Evolutionary conservation across 2,888 invertebrate genomes (phyloP).

Genomic region (Belgica antarctica): DNA sequence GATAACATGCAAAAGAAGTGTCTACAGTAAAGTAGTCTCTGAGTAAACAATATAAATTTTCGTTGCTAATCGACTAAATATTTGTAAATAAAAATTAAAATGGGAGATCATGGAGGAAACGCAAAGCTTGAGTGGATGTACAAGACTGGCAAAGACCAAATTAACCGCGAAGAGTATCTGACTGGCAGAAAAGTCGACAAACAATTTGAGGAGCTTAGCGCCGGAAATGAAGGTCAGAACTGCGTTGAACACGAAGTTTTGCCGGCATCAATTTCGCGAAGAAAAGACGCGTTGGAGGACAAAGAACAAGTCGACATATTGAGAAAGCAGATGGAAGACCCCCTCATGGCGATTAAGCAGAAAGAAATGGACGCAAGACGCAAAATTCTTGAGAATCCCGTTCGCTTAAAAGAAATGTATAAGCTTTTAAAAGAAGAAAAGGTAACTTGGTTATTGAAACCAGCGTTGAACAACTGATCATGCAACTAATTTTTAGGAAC

Average conservation of each 20-base stretch:
- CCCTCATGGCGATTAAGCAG: slow-evolving; percentile 82
- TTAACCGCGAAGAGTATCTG: slow-evolving; percentile 83
- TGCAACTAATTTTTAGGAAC: slow-evolving; percentile 33
- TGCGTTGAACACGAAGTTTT: slow-evolving; percentile 69
- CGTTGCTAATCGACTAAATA: no score
- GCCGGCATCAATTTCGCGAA: slow-evolving; percentile 65
- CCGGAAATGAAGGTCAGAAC: slow-evolving; percentile 62
- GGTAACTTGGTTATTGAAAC: slow-evolving; percentile 49
- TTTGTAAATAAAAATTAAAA: no score
- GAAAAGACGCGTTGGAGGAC: slow-evolving; percentile 53
- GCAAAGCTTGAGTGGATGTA: slow-evolving; percentile 87
- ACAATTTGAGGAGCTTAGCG: slow-evolving; percentile 66
- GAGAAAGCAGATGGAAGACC: slow-evolving; percentile 90
- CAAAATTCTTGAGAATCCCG: slow-evolving; percentile 84
- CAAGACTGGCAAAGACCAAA: slow-evolving; percentile 56
- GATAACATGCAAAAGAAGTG: no score
- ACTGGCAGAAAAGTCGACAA: slow-evolving; percentile 80
- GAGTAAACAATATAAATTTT: no score
- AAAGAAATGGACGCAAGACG: slow-evolving; percentile 84
- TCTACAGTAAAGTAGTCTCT: no score
- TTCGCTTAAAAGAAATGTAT: slow-evolving; percentile 82
- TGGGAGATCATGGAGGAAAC: slow-evolving; percentile 66
- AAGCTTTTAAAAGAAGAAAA: slow-evolving; percentile 68
- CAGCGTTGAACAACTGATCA: no score
- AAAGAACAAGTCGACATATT: slow-evolving; percentile 70